Evolutionary conservation across 1,140 invertebrate species (phyloP), one percentile per base, ranked within the genome.

Genomic region (Papilio glaucus): DNA sequence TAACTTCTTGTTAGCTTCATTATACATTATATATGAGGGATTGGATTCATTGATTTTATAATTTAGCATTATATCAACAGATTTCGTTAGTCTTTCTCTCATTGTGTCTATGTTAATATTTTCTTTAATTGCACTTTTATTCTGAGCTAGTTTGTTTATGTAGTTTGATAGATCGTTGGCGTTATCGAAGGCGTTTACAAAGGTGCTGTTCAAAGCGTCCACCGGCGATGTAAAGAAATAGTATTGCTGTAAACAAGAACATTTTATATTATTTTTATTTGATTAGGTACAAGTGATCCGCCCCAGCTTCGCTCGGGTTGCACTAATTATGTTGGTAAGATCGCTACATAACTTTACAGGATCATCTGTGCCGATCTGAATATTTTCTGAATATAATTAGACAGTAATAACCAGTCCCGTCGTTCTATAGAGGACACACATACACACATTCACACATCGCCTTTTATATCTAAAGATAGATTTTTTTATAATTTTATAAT

Each of bases 211-310:
- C 61, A 89, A 76, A 63, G 88, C 88, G 65, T 81, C 71, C 7
- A 82, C 84, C 21, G 80, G 81, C 5, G 84, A 74, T 12, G 83
- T 90, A 72, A 87, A 94, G 65, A 93, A 90, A 63, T 84, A 85
- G 63, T 87, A 91, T 93, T 94, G 92, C 93, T 94, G 84, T 57
- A 93, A 93, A 75, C 73, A 74, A 72, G 45, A 4, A 71, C 29
- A 26, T 62, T 42, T 39, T 33, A 33, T 33, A 33, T n/a, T n/a
- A n/a, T n/a, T n/a, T n/a, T n/a, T n/a, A n/a, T n/a, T n/a, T n/a
- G n/a, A n/a, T n/a, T n/a, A n/a, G n/a, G n/a, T n/a, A n/a, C n/a
- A n/a, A n/a, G n/a, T n/a, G n/a, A n/a, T n/a, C n/a, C n/a, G n/a
- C n/a, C n/a, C n/a, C n/a, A n/a, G n/a, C n/a, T n/a, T n/a, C n/a